Conservation (phyloP, 2,797 vertebrate genomes). For the Enteromius thamalakanensis region DNA sequence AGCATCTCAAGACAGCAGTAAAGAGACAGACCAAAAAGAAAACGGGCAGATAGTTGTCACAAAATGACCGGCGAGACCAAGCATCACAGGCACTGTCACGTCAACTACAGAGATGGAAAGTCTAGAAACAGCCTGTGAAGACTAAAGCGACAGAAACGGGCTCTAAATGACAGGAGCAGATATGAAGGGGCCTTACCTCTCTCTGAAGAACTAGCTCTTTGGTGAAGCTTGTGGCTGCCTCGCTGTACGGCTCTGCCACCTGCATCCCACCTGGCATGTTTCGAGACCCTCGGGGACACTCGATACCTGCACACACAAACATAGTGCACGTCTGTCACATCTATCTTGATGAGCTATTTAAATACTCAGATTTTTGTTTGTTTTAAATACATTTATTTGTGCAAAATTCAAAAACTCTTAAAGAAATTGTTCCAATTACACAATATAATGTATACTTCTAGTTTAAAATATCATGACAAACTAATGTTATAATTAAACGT, state of each 20-base stretch:
- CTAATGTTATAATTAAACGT: not conserved
- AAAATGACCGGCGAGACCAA: slow-evolving; percentile 26
- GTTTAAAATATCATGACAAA: not conserved
- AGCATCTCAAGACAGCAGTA: not conserved
- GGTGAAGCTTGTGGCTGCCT: slow-evolving; percentile 91
- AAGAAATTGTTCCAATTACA: not conserved
- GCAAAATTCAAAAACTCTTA: not conserved
- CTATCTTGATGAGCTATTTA: not conserved
- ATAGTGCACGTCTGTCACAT: not conserved
- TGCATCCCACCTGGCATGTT: slow-evolving; percentile 86
- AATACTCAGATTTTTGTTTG: not conserved
- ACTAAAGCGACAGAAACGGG: not conserved
- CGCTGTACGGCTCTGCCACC: slow-evolving; percentile 95
- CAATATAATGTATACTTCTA: not conserved
- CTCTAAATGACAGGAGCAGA: slow-evolving; percentile 2
- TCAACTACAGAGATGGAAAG: slow-evolving; percentile 24
- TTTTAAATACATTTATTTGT: not conserved
- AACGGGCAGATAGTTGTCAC: slow-evolving; percentile 14
- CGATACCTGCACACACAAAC: slow-evolving; percentile 79
- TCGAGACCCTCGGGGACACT: slow-evolving; percentile 92
- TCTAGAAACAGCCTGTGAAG: slow-evolving; percentile 15
- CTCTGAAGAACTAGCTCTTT: slow-evolving; percentile 96
- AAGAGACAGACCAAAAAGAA: not conserved
- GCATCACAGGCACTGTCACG: not conserved
- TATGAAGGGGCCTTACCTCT: slow-evolving; percentile 83